Base-by-base conservation (phyloP, 1,140 invertebrate genomes). In the Calephelis virginiensis region DNA sequence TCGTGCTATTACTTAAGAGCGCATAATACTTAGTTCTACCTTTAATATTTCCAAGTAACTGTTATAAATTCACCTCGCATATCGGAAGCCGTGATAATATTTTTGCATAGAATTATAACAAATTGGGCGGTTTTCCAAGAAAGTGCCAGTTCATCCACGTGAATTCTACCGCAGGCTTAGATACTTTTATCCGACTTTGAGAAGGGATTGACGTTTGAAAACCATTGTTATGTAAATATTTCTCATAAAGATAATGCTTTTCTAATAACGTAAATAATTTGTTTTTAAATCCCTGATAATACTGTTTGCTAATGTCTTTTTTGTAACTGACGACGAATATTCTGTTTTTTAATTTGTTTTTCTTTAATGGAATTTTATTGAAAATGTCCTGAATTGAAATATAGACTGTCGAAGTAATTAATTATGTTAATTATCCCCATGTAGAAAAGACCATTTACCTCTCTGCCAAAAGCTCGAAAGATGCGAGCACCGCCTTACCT, bases 111-210 rank as follows among this genome's bases (percentile, higher is more conserved):
- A 53, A 53, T 53, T 53, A 53, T 37, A 43, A 50, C 6, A 50
- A 53, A 53, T 53, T 9, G 28, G 50, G 50, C 50, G 2, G 11
- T 28, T 53, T 53, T 17, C 50, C 17, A 37, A 56, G 10, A 37
- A 53, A 37, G 8, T 53, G 50, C 50, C 50, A 28, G 50, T 53
- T 53, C 50, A 53, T 53, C n/a, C 10, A 5, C 50, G 11, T 14
- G 50, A 53, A 11, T 37, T 28, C 11, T 9, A 11, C 9, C 50
- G 28, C 11, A 53, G 8, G 5, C 28, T 53, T 53, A 11, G 17
- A 53, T 53, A 53, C 50, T 56, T 28, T 56, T 56, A 56, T 56
- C 50, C 50, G 13, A 56, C 50, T 56, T 56, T 56, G 50, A 56
- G 14, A 56, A 56, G 50, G 50, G 50, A 9, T 37, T 11, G 50